Percentiles rank a stretch among this genome's conserved stretches.
Conservation (phyloP, 2,888 invertebrate genomes). For the Coelopa pilipes region DNA sequence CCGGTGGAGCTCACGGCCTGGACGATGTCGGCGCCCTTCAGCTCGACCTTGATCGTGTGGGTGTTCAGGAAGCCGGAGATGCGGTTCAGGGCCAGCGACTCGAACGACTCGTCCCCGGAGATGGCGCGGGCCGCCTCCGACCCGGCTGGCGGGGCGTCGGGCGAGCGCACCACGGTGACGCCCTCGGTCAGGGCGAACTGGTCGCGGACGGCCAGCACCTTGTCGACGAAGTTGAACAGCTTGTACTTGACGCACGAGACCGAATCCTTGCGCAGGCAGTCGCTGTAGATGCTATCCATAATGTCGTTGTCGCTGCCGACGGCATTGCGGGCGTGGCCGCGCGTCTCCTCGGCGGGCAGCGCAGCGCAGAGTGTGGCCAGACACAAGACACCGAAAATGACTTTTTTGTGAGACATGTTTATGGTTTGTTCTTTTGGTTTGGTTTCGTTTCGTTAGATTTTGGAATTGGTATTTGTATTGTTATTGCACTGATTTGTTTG, state of each 20-base stretch:
- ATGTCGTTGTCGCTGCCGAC: slow-evolving; percentile 79
- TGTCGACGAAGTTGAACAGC: slow-evolving; percentile 86
- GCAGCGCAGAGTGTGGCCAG: slow-evolving; percentile 73
- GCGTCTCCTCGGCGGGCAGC: slow-evolving; percentile 78
- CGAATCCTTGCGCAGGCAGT: slow-evolving; percentile 85
- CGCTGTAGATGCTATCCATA: slow-evolving; percentile 79
- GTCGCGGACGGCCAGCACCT: slow-evolving; percentile 83
- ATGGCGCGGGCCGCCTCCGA: slow-evolving; percentile 80
- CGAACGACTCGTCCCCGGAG: slow-evolving; percentile 74
- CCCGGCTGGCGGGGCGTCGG: slow-evolving; percentile 69
- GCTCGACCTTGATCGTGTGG: slow-evolving; percentile 84
- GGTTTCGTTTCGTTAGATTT: slow-evolving; percentile 39
- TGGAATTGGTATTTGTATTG: slow-evolving; percentile 42
- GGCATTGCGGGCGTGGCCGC: slow-evolving; percentile 70
- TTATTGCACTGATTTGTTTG: slow-evolving; percentile 28
- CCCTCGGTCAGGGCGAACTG: slow-evolving; percentile 83
- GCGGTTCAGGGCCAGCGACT: slow-evolving; percentile 74
- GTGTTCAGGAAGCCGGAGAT: slow-evolving; percentile 81
- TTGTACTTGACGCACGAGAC: slow-evolving; percentile 88
- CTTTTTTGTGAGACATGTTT: slow-evolving; percentile 68
- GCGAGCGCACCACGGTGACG: slow-evolving; percentile 83
- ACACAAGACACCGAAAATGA: slow-evolving; percentile 68
- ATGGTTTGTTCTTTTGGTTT: slow-evolving; percentile 43
- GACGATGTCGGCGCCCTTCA: slow-evolving; percentile 85
- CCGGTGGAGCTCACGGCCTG: slow-evolving; percentile 83